Conservation (phyloP, 1,140 invertebrate species). For the Oreohelix idahoensis region DNA sequence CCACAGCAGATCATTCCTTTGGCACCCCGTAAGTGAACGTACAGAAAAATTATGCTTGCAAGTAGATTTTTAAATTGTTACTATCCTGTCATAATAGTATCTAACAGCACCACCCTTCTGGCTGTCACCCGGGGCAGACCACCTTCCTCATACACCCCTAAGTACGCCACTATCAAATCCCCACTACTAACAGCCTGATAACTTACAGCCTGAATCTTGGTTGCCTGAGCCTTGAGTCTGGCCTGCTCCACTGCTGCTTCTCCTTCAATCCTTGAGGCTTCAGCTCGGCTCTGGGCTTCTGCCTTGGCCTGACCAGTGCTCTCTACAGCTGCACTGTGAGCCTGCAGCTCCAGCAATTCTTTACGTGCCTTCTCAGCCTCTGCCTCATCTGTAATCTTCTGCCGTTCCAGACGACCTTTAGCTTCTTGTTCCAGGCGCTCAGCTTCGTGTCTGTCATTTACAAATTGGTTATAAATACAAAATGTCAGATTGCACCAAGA, state of each 20-base stretch:
- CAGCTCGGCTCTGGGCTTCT: conserved; percentile 75
- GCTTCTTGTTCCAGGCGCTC: conserved; percentile 76
- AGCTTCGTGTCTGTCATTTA: conserved; percentile 73
- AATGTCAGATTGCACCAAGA: no score
- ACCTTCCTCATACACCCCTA: no score
- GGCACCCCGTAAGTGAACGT: no score
- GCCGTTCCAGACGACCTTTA: conserved; percentile 74
- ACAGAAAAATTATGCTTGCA: no score
- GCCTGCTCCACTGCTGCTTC: conserved; percentile 76
- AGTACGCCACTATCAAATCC: no score
- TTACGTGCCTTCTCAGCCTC: conserved; percentile 74
- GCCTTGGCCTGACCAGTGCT: conserved; percentile 76
- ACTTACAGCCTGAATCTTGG: conserved; percentile 75
- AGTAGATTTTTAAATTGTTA: no score
- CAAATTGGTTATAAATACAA: no score
- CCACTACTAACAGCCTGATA: background rate
- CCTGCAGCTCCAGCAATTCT: conserved; percentile 74
- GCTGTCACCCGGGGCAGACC: no score
- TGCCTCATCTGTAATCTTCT: conserved; percentile 75
- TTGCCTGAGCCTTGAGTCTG: conserved; percentile 74
- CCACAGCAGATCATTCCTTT: no score
- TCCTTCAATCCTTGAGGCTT: conserved; percentile 75
- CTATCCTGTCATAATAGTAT: no score
- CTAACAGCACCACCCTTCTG: no score
- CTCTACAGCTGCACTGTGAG: conserved; percentile 70